These are phyloP conservation scores for Resseliella maxima DNA, from an alignment of 2,888 invertebrate species.

Conservation along the genomic window DNA sequence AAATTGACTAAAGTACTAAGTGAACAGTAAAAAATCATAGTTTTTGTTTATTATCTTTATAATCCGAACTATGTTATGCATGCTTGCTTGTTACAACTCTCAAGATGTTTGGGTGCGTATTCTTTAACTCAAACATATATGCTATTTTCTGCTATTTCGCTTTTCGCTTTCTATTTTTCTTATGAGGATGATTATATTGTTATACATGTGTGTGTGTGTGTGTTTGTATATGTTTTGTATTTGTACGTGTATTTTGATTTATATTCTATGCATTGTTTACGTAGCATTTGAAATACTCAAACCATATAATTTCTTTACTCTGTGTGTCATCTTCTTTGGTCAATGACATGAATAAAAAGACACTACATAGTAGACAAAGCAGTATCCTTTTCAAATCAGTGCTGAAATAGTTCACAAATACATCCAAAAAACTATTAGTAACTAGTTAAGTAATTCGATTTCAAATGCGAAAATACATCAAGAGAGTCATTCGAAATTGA, in stretches of 20 bases:
- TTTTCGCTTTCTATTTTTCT: neutral
- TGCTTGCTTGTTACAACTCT: neutral
- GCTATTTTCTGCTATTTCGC: neutral
- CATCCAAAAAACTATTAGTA: conserved; percentile 47
- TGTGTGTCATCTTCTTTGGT: neutral
- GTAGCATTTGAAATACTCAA: conserved; percentile 18
- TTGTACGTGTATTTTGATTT: conserved; percentile 20
- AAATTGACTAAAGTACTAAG: neutral
- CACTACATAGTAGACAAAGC: neutral
- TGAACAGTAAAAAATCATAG: neutral
- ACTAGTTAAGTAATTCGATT: conserved; percentile 52
- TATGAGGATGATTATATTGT: too few relatives aligned
- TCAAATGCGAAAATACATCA: neutral
- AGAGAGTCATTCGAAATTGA: conserved; percentile 12
- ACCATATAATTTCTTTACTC: neutral
- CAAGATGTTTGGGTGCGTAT: neutral
- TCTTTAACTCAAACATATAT: neutral
- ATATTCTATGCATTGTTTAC: conserved; percentile 23
- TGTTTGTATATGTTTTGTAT: too few relatives aligned
- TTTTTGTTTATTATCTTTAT: conserved; percentile 3
- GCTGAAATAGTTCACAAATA: conserved; percentile 5
- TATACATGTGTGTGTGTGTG: too few relatives aligned
- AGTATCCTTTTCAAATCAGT: conserved; percentile 26
- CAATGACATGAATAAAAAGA: conserved; percentile 36
- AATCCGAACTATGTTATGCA: neutral